These are phyloP conservation scores for Melinaea menophilus DNA, from an alignment of 2,888 invertebrate genomes.

Conservation along the genomic window DNA sequence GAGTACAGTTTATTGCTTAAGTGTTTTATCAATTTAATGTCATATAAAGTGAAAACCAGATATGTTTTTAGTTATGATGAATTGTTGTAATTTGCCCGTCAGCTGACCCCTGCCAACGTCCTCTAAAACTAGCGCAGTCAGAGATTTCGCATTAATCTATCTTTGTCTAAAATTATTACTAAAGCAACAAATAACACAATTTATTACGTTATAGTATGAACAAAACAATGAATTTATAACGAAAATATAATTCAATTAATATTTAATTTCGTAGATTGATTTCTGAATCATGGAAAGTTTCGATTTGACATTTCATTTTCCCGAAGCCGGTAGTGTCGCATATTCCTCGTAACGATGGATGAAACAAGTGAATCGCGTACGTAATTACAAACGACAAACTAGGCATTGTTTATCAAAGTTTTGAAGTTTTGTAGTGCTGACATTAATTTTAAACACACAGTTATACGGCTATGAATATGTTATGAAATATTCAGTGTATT, in stretches of 20 bases:
- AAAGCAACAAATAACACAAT: conserved; percentile 7
- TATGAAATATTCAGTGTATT: no score
- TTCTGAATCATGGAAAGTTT: not conserved
- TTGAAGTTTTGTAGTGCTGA: not conserved
- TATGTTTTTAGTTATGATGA: conserved; percentile 38
- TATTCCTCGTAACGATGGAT: not conserved
- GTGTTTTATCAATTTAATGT: not conserved
- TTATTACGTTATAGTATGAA: not conserved
- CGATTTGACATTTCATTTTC: not conserved
- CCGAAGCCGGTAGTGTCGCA: not conserved
- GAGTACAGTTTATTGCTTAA: not conserved
- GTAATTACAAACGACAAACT: not conserved
- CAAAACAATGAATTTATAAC: not conserved
- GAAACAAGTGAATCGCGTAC: not conserved
- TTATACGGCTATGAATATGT: no score
- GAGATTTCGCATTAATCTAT: conserved; percentile 27
- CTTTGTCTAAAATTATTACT: conserved; percentile 22
- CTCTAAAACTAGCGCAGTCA: conserved; percentile 29
- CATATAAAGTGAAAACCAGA: conserved; percentile 21
- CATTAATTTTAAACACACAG: no score
- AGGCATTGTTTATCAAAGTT: conserved; percentile 3
- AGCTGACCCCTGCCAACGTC: conserved; percentile 27
- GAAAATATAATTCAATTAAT: not conserved
- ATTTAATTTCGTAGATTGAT: not conserved
- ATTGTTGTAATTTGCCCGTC: conserved; percentile 38